Base-by-base conservation (phyloP, 2,888 invertebrate species). In the Gymnocheta viridis region DNA sequence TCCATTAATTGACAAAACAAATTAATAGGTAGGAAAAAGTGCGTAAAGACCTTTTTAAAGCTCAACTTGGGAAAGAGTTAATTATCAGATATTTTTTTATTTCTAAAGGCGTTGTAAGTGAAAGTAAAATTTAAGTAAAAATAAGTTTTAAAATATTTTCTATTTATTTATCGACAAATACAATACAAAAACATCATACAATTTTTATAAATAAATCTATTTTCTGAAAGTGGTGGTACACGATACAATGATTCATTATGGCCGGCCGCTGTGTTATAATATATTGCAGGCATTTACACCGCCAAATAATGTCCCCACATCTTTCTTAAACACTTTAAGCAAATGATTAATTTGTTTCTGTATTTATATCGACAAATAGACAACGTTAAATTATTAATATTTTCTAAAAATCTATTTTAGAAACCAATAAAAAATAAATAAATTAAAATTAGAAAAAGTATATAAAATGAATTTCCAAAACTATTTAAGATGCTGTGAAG, bases 321-420 rank as follows among this genome's bases (percentile, higher is more conserved):
- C 27, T 19, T 47, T 17, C 29, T 17, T 14, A 24, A 64, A 2
- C 44, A 64, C 17, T 38, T 69, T 12, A 0, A 51, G 35, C 51
- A 64, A 51, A 69, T 78, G 77, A 78, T 78, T 78, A 78, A 78
- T 78, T 60, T 69, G 38, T 69, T 77, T 77, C 58, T 67, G 12
- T 58, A 27, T 67, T 35, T 62, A 49, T 12, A 1, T 69, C 69
- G 49, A 38, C 77, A 78, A 60, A 60, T 69, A 69, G 38, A 49
- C 62, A 51, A 60, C 27, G 7, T 62, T 56, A 44, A 73, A 47
- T 49, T 73, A 35, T 73, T 73, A 62, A 60, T 49, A 44, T 58
- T 70, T 70, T 32, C 44, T 29, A 41, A 41, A 54, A 69, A 38
- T 54, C 12, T 54, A 27, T 38, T 51, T 70, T 56, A 54, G 12